A percentile compares a stretch with the other conserved stretches of the same genome.
phyloP scores from a whole-genome alignment of 1,140 invertebrate species.

The Tetramorium simillimum region DNA sequence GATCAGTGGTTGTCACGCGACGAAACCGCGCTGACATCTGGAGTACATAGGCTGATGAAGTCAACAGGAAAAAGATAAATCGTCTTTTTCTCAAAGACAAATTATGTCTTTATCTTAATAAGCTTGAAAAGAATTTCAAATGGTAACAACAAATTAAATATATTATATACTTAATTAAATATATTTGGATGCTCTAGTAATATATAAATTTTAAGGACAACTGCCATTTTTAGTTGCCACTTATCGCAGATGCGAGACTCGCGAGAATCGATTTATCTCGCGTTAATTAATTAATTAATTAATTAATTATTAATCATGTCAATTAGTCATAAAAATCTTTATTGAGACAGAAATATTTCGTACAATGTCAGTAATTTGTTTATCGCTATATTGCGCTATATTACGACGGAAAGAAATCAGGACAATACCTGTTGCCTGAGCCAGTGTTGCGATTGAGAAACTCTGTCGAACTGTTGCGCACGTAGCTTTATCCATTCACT shows the following conservation, averaged over 20 bases:
- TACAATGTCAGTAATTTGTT: background rate
- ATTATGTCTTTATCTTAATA: background rate
- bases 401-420: background rate
- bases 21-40: slow-evolving; percentile 37
- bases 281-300: background rate
- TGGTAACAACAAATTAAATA: background rate
- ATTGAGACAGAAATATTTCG: background rate
- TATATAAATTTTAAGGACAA: background rate
- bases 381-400: background rate
- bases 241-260: background rate
- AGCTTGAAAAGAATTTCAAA: background rate
- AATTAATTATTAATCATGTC: background rate
- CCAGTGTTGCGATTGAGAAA: slow-evolving; percentile 59
- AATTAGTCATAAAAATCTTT: background rate
- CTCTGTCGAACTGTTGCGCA: slow-evolving; percentile 48
- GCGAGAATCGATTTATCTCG: background rate
- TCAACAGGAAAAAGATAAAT: background rate
- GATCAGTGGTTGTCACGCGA: slow-evolving; percentile 73
- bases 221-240: background rate
- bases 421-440: slow-evolving; percentile 15
- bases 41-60: background rate
- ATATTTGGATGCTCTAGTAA: background rate
- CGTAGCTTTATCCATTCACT: slow-evolving; percentile 61
- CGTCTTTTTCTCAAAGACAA: background rate
- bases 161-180: no score